Evolutionary conservation across 2,113 vertebrate species (phyloP), one percentile per base, ranked within the genome.

Genomic region (Rhinopomastus cyanomelas): DNA sequence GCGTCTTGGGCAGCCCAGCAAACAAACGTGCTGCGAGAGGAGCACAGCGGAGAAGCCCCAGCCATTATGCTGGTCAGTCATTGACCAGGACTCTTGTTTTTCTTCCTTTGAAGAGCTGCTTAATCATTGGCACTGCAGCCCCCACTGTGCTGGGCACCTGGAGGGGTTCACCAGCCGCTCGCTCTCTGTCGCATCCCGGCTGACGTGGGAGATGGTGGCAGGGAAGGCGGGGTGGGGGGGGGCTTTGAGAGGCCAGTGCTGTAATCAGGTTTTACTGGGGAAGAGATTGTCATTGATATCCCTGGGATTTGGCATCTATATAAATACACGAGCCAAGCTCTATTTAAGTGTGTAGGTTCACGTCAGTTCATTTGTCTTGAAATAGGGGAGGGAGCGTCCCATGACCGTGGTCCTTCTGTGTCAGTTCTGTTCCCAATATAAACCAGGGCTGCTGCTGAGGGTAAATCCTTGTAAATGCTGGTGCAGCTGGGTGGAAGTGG

Each of bases 221-320:
- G 88, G 83, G 44, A 30, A 81, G 66, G 42, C 52, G 12, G 37
- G 42, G 87, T 85, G 83, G 39, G 39, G 11, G 39, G 11, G 11
- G 22, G 46, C 88, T 84, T 88, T 74, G 59, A 44, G 82, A 85
- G 53, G 46, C 81, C 77, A 64, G 69, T 8, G 8, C 79, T 77
- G 61, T 94, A 94, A 93, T 86, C 81, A 51, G 94, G 78, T 92
- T 94, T 97, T 94, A 87, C 69, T 68, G 71, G 90, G 85, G 76
- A 95, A 26, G 91, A 93, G 94, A 88, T 95, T 94, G 95, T 92
- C 90, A 92, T 21, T 73, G 93, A 94, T 95, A 96, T 69, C 88
- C 92, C 93, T 92, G 91, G 95, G 95, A 94, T 96, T 95, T 96
- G 94, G 80, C 90, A 52, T 94, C 91, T 94, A 2, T 93, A 80